These are phyloP conservation scores for Peromyscus melanophrys DNA, from an alignment of 2,797 vertebrate species.

Conservation along the genomic window DNA sequence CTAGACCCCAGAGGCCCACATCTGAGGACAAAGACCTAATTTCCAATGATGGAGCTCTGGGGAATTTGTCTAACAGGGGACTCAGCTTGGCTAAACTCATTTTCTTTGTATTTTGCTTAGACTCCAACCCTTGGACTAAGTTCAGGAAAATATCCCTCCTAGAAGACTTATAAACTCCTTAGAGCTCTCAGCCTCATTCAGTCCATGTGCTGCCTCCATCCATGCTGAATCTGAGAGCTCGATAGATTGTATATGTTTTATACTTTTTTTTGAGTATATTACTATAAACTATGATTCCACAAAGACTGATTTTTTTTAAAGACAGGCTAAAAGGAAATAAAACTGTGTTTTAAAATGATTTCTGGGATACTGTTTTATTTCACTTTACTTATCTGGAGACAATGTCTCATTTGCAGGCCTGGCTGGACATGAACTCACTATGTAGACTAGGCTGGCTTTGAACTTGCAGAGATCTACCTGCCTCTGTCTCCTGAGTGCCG, in stretches of 20 bases:
- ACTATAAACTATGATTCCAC: constrained; percentile 7
- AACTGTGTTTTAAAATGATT: constrained; percentile 40
- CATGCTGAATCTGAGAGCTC: not conserved
- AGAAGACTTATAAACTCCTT: constrained; percentile 70
- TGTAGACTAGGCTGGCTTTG: not conserved
- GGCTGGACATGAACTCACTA: not conserved
- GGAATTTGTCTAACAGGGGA: constrained; percentile 78
- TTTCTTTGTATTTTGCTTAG: constrained; percentile 78
- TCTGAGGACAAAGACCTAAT: constrained; percentile 76
- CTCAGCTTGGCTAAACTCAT: constrained; percentile 72
- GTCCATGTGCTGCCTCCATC: not conserved
- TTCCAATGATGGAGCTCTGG: constrained; percentile 76
- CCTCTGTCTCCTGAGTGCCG: not conserved
- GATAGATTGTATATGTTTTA: not conserved
- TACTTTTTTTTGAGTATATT: not conserved
- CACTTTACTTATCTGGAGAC: not conserved
- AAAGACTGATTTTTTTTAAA: not conserved
- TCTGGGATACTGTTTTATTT: constrained; percentile 21
- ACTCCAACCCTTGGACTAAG: constrained; percentile 68
- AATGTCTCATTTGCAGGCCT: not conserved
- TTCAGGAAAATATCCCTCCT: constrained; percentile 51
- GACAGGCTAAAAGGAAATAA: constrained; percentile 25
- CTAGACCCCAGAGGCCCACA: constrained; percentile 65
- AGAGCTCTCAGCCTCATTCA: not conserved
- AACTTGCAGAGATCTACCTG: not conserved